Evolutionary conservation across 2,113 vertebrate species (phyloP), one percentile per base, ranked within the genome.

Genomic region (Microtus pennsylvanicus): DNA sequence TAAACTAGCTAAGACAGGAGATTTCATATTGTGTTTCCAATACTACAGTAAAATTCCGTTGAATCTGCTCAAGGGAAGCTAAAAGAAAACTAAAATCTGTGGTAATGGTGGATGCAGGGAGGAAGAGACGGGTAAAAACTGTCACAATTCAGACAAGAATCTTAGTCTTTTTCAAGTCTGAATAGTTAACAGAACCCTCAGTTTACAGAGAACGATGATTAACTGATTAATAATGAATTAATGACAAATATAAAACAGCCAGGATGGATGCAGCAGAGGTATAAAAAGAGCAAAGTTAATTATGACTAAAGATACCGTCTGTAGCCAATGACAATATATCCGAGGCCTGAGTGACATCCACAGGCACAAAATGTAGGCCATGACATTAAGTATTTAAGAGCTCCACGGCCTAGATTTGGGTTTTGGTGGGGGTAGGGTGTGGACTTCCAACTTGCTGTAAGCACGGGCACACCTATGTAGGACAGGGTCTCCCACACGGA

Each of bases 321-420:
- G 72, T 30, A 35, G 76, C 19, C 38, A 94, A 45, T 14, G 92
- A 93, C 50, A 94, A 90, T 65, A 33, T 74, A 47, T 47, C 93
- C 45, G 83, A 14, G 65, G 80, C 67, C 85, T 47, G 45, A 88
- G 93, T 77, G 94, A 83, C 93, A 94, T 74, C 93, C 67, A 89
- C 61, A 75, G 88, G 47, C 89, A 94, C 76, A 83, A 91, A 96
- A 96, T 96, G 86, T 97, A 96, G 96, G 96, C 55, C 94, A 85
- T 70, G 81, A 86, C 38, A 69, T 97, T 86, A 97, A 97, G 94
- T 96, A 97, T 97, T 97, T 92, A 98, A 61, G 88, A 96, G 81
- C 89, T 45, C 87, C 86, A 69, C 67, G 96, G 95, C 94, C 96
- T 86, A 67, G 74, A 77, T 96, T 69, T 89, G 28, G 42, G 38